These are phyloP conservation scores for Sinohyriopsis cumingii DNA, from an alignment of 2,888 invertebrate genomes.

Conservation along the genomic window DNA sequence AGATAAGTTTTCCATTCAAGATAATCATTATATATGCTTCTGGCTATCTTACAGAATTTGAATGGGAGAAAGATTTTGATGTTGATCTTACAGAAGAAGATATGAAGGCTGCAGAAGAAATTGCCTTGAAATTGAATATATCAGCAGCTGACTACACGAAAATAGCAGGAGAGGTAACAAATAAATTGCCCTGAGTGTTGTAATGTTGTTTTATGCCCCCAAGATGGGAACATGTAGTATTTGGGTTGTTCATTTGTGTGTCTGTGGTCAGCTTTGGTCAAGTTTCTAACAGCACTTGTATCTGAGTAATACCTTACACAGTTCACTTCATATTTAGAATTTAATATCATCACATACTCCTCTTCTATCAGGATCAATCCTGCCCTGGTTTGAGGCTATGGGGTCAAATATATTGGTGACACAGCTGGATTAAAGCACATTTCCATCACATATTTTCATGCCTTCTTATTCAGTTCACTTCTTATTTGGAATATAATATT, in stretches of 20 bases:
- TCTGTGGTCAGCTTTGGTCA: neutral
- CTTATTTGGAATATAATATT: too few species aligned
- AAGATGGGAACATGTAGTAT: neutral
- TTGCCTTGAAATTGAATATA: conserved; percentile 56
- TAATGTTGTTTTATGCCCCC: neutral
- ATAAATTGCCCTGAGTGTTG: neutral
- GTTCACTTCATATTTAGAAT: too few species aligned
- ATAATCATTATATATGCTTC: too few species aligned
- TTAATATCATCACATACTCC: too few species aligned
- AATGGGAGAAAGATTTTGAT: conserved; percentile 71
- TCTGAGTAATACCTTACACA: too few species aligned
- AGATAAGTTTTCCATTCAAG: too few species aligned
- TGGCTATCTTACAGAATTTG: conserved; percentile 17
- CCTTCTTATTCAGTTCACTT: too few species aligned
- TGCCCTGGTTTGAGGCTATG: too few species aligned
- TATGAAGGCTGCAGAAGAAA: conserved; percentile 60
- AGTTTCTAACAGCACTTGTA: neutral
- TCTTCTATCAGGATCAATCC: too few species aligned
- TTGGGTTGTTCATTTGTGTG: conserved; percentile 7
- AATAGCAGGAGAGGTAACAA: conserved; percentile 31
- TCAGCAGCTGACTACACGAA: conserved; percentile 44
- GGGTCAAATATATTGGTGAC: too few species aligned
- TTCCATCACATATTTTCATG: too few species aligned
- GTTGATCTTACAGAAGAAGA: conserved; percentile 68
- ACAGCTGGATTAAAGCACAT: too few species aligned